Evolutionary conservation across 1,140 invertebrate genomes (phyloP), one percentile per base, ranked within the genome.

Genomic region (Drosophila pectinifera): DNA sequence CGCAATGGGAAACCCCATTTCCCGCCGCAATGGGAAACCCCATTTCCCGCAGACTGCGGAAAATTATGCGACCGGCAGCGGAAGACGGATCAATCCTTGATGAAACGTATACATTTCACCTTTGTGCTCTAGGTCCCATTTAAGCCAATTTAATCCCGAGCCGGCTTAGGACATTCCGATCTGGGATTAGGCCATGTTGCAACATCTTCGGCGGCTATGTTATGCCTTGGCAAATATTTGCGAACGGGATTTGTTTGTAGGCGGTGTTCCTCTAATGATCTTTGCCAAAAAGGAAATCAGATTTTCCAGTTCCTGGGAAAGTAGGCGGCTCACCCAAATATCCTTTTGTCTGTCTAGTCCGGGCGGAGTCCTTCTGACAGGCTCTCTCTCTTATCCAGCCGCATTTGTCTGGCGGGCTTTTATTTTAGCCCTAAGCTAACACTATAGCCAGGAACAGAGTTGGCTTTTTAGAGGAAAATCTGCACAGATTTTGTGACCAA

Each of bases 91-190:
- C 84, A 83, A 69, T 81, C 69, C 57, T 61, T 70, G 43, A 51
- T 43, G 41, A 68, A 36, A 59, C 69, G 46, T 34, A 63, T 51
- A 78, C 56, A 69, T 78, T 78, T 73, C 83, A 82, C 75, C 70
- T 79, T 82, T 77, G 63, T 67, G 63, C 56, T 51, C 53, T 65
- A 55, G 62, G 28, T 69, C 48, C 46, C 59, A 24, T 54, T 39
- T 79, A 74, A 83, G 80, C 72, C 72, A 88, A 88, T 88, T 88
- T 88, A 88, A 88, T 88, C 83, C 72, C 57, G 28, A 36, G 31
- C 65, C 39, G 67, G 73, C 80, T 85, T 85, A 84, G 58, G 26
- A 63, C 41, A 56, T 83, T 74, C 57, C 76, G 81, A 80, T 79
- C 83, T 49, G 38, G 79, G 51, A 69, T 73, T 89, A 89, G 74